These are phyloP conservation scores for Coenonympha arcania DNA, from an alignment of 2,888 invertebrate genomes.

Conservation along the genomic window DNA sequence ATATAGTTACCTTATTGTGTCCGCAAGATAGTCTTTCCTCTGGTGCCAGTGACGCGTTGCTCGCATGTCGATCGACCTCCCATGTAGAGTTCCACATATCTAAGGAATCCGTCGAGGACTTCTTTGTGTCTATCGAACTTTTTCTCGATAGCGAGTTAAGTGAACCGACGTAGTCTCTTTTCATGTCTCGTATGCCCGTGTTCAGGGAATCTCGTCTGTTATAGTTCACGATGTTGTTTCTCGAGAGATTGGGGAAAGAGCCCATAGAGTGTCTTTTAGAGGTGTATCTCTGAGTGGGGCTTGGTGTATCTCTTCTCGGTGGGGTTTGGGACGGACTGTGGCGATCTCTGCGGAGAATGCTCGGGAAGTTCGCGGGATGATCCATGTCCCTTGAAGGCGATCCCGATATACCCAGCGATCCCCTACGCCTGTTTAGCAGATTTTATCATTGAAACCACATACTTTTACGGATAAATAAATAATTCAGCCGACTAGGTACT, in stretches of 20 bases:
- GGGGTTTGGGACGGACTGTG: constrained; percentile 66
- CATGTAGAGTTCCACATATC: constrained; percentile 80
- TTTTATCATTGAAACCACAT: constrained; percentile 6
- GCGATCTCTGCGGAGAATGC: constrained; percentile 76
- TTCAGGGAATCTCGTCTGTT: constrained; percentile 61
- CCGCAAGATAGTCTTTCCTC: constrained; percentile 68
- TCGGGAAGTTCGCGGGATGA: constrained; percentile 82
- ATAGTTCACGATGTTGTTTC: constrained; percentile 57
- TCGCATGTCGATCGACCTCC: constrained; percentile 76
- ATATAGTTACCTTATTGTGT: constrained; percentile 55
- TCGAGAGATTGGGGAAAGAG: constrained; percentile 58
- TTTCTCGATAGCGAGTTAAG: constrained; percentile 65
- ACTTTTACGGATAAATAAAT: background rate
- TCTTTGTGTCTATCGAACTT: constrained; percentile 66
- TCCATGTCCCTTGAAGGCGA: constrained; percentile 75
- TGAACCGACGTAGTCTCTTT: constrained; percentile 70
- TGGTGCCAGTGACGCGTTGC: constrained; percentile 72
- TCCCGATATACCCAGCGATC: constrained; percentile 74
- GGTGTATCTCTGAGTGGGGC: constrained; percentile 56
- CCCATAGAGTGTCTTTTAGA: constrained; percentile 65
- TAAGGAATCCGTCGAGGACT: constrained; percentile 80
- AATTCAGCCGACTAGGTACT: background rate
- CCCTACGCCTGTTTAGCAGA: constrained; percentile 66
- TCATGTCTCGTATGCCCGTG: constrained; percentile 63
- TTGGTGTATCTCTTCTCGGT: constrained; percentile 67